Conservation (phyloP, 2,113 vertebrate genomes). For the Leptobrachium ailaonicum region DNA sequence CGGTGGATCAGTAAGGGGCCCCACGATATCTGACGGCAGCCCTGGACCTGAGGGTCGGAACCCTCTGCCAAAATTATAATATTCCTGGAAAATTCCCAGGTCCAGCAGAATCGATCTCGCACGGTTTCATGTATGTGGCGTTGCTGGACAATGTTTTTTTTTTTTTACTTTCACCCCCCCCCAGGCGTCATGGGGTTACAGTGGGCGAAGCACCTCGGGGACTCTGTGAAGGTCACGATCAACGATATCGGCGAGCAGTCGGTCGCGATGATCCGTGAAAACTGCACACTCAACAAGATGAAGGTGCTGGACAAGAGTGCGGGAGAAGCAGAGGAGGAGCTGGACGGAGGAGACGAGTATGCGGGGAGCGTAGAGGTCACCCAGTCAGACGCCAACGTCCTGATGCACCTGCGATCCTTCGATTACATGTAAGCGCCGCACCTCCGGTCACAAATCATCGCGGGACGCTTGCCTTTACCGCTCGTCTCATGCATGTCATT, state of each 20-base stretch:
- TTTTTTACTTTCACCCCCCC: no score
- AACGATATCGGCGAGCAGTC: constrained; percentile 91
- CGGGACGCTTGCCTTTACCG: background rate
- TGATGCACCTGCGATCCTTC: constrained; percentile 92
- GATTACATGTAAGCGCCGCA: constrained; percentile 90
- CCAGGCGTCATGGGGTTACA: constrained; percentile 97
- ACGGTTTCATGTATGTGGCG: no score
- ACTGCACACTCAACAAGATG: constrained; percentile 91
- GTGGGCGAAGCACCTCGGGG: constrained; percentile 91
- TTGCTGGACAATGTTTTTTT: no score
- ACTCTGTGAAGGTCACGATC: constrained; percentile 87
- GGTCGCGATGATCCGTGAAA: constrained; percentile 88
- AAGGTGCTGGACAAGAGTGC: constrained; percentile 67
- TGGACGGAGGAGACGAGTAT: constrained; percentile 60
- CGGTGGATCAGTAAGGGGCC: no score
- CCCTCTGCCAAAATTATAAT: no score
- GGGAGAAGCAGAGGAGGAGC: constrained; percentile 61
- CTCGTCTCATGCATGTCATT: background rate
- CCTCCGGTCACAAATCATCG: background rate
- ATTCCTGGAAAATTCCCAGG: no score
- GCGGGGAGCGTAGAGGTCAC: constrained; percentile 82
- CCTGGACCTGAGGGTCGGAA: no score
- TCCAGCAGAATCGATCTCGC: no score
- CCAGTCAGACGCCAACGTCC: constrained; percentile 96
- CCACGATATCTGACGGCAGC: no score